Percentiles rank a stretch among this genome's conserved stretches.
Evolutionary conservation across 2,888 invertebrate genomes (phyloP).

Genomic region (Sinhomidia bicolor): DNA sequence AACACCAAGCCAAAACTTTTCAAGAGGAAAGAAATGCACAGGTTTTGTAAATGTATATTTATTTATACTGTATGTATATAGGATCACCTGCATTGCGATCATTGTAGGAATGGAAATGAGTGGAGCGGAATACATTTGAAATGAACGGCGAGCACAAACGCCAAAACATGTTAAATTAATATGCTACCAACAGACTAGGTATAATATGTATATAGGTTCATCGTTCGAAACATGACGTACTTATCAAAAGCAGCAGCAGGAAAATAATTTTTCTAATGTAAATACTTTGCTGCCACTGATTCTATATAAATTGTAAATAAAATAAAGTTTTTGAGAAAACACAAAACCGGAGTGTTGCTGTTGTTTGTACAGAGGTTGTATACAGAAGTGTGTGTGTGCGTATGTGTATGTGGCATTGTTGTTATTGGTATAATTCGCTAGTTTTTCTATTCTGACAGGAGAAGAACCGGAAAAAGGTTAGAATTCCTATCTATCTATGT

Average conservation of each 20-base stretch:
- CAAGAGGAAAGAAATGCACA: too few relatives aligned
- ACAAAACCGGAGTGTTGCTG: neutral
- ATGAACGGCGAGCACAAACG: too few relatives aligned
- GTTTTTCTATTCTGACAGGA: neutral
- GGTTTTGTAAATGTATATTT: too few relatives aligned
- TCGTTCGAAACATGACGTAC: slow-evolving; percentile 1
- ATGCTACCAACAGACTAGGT: too few relatives aligned
- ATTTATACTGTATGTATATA: too few relatives aligned
- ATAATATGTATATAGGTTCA: neutral
- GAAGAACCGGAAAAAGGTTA: slow-evolving; percentile 7
- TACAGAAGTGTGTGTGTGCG: neutral
- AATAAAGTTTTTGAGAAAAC: neutral
- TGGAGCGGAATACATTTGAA: too few relatives aligned
- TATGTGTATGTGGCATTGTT: neutral
- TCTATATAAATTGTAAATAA: neutral
- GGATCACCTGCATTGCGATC: too few relatives aligned
- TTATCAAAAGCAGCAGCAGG: neutral
- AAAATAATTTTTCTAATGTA: neutral
- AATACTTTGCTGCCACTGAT: neutral
- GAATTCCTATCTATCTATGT: slow-evolving; percentile 42
- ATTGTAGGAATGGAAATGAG: too few relatives aligned
- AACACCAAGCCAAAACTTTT: too few relatives aligned
- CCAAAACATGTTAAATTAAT: too few relatives aligned
- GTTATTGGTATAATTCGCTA: slow-evolving; percentile 19
- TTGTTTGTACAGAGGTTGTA: neutral